Evolutionary conservation across 2,888 invertebrate genomes (phyloP), one percentile per base, ranked within the genome.

Genomic region (Drosophila nigritarsus): DNA sequence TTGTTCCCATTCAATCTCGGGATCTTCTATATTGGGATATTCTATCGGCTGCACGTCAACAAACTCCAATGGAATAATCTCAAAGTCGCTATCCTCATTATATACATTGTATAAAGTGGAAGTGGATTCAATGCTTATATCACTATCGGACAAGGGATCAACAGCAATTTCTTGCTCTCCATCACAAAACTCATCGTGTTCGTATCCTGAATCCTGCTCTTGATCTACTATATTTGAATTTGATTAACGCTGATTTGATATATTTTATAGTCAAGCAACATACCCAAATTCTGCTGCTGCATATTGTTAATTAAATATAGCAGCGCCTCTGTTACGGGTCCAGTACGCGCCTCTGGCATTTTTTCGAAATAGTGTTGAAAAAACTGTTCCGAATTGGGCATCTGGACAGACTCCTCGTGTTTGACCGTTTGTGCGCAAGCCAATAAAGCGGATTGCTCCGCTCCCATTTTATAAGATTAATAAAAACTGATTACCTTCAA

Each of bases 371-470:
- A 64, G 34, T 65, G 48, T 7, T 73, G 50, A n/a, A 86, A 87
- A 51, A 64, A 86, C 15, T 71, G 24, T 42, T 86, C 64, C 0
- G 87, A 58, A 53, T 86, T 82, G 27, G 32, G 8, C 9, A 86
- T 58, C 5, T 40, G 29, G 0, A 74, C 29, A 0, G 70, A 62
- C 11, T 34, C 24, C 42, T 86, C 83, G 0, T 65, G 70, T 24
- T 51, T 65, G n/a, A 73, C 73, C 6, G 75, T 82, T 68, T 85
- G 75, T 0, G 86, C 78, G 55, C 82, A 87, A 24, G 32, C 87
- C 55, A 80, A 71, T 48, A 80, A 40, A 3, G 87, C 86, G 2
- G 83, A 85, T 49, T 87, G 87, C 30, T 83, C 87, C 7, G 85
- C 85, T 27, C 87, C 85, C 85, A 85, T 85, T 3, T 55, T 74